These are phyloP conservation scores for Sycophila texana DNA, from an alignment of 2,888 invertebrate genomes.

Conservation along the genomic window DNA sequence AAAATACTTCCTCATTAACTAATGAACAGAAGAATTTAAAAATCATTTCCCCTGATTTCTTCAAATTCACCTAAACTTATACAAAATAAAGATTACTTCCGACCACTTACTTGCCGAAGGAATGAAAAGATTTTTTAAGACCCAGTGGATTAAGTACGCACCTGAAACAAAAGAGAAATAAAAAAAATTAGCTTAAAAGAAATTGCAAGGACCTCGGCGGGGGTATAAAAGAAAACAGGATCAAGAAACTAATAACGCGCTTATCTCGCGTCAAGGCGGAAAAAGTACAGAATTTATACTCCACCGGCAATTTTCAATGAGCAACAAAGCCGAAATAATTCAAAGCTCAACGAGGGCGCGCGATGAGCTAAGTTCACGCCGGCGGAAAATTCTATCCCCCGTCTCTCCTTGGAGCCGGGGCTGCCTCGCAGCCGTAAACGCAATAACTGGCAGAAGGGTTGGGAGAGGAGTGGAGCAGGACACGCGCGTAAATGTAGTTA, in stretches of 20 bases:
- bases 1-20: too few relatives aligned
- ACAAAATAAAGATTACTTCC: not conserved
- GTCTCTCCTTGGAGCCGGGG: not conserved
- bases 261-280: not conserved
- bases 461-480: slow-evolving; percentile 58
- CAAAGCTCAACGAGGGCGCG: slow-evolving; percentile 52
- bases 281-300: slow-evolving; percentile 36
- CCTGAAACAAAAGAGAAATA: slow-evolving; percentile 46
- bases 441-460: slow-evolving; percentile 70
- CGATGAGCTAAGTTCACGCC: slow-evolving; percentile 2
- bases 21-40: too few relatives aligned
- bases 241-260: not conserved
- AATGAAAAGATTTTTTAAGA: slow-evolving; percentile 4
- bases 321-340: slow-evolving; percentile 56
- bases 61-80: too few relatives aligned
- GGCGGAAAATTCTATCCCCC: slow-evolving; percentile 16
- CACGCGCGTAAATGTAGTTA: slow-evolving; percentile 76
- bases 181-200: not conserved
- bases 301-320: slow-evolving; percentile 51
- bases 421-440: slow-evolving; percentile 67
- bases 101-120: slow-evolving; percentile 12
- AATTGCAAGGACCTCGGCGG: too few relatives aligned
- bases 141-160: slow-evolving; percentile 21
- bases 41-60: too few relatives aligned
- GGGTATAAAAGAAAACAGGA: too few relatives aligned